phyloP scores from a whole-genome alignment of 2,888 invertebrate genomes.

The Steinernema carpocapsae region DNA sequence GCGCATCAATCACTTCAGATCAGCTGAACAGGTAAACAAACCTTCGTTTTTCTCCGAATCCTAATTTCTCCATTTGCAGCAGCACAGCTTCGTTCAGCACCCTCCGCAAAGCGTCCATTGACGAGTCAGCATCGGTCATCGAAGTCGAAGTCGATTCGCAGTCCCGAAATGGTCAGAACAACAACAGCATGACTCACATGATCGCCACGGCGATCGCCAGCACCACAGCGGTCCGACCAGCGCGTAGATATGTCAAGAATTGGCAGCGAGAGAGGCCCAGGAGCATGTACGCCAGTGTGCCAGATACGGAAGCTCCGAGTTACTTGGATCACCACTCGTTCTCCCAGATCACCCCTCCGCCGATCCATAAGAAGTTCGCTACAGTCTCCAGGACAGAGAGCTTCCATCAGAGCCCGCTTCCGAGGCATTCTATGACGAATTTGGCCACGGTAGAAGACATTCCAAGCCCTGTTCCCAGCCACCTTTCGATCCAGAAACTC shows the following conservation, averaged over 20 bases:
- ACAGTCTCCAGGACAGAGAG: slow-evolving; percentile 26
- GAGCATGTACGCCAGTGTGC: slow-evolving; percentile 29
- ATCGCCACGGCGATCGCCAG: slow-evolving; percentile 31
- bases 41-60: not conserved
- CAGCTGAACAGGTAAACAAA: slow-evolving; percentile 22
- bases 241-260: slow-evolving; percentile 20
- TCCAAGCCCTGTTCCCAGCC: too few relatives aligned
- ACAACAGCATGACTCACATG: slow-evolving; percentile 32
- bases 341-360: slow-evolving; percentile 22
- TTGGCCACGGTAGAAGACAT: not conserved
- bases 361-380: slow-evolving; percentile 17
- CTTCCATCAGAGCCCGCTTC: slow-evolving; percentile 11
- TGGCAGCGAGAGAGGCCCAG: slow-evolving; percentile 24
- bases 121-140: slow-evolving; percentile 12
- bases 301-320: not conserved
- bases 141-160: not conserved
- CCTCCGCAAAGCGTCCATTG: slow-evolving; percentile 26
- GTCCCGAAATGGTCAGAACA: not conserved
- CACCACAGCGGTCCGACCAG: slow-evolving; percentile 21
- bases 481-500: too few relatives aligned
- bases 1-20: slow-evolving; percentile 28
- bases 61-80: not conserved
- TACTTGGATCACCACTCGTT: slow-evolving; percentile 26
- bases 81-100: slow-evolving; percentile 20
- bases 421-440: slow-evolving; percentile 3